Evolutionary conservation across 1,140 invertebrate genomes (phyloP), one percentile per base, ranked within the genome.

Genomic region (Solenopsis fugax): DNA sequence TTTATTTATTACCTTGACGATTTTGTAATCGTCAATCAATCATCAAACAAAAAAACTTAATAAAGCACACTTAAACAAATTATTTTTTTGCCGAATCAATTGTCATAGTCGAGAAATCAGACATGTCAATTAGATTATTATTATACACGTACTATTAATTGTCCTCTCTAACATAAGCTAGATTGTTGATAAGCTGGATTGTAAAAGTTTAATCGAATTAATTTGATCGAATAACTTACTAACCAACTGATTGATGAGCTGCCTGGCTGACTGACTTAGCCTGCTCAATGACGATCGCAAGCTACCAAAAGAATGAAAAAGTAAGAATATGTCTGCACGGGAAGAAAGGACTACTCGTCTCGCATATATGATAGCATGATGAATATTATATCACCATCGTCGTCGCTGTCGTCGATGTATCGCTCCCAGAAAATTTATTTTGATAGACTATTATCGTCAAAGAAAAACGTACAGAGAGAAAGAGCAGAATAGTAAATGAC

Each of bases 241-340:
- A 80, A 91, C 56, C 91, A 48, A 86, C 69, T 84, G 80, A 90
- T 77, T 85, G 76, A 86, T 80, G 87, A 85, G 77, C 87, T 77
- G 60, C 50, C 76, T 90, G 81, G 85, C 88, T 87, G 73, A 76
- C 48, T 88, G 58, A 29, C 69, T 54, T 67, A 69, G 6, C 13
- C 64, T 21, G 62, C 41, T 88, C 21, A 60, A 60, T 58, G 67
- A 80, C 58, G 21, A 85, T 78, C 34, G 37, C 50, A 60, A 50
- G 24, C 48, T 34, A 48, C 58, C 50, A 52, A 77, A 84, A 84
- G 71, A 54, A 73, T 12, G 58, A 52, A 37, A 41, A 88, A 67
- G 88, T 89, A 37, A 82, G 87, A 67, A 64, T 24, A 7, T 50
- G 41, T 65, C n/a, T 12, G 21, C 41, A 54, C 16, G 24, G n/a